Percentiles rank a stretch among this genome's conserved stretches.
phyloP scores from a whole-genome alignment of 2,113 vertebrate genomes.

The Fregetta grallaria region DNA sequence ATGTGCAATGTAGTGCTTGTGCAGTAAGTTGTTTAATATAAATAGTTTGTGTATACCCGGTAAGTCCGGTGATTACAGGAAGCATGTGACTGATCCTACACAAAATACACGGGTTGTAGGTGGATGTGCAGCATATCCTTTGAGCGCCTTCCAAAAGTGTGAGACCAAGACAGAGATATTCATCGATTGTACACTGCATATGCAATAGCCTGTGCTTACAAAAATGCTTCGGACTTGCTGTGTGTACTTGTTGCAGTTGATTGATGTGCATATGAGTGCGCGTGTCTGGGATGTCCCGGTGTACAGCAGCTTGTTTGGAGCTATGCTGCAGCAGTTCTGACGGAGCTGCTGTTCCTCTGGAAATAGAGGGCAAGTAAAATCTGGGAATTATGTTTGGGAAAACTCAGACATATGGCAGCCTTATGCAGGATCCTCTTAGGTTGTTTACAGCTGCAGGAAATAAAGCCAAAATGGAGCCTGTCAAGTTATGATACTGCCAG shows the following conservation, averaged over 20 bases:
- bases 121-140: neutral
- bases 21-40: neutral
- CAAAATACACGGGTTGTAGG: neutral
- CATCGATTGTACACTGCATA: neutral
- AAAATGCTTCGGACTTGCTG: accelerated
- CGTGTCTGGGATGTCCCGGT: accelerated
- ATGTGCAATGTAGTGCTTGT: neutral
- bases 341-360: neutral
- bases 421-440: neutral
- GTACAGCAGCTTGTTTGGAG: neutral
- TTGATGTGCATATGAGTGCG: neutral
- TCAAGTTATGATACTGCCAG: neutral
- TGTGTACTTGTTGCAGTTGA: neutral
- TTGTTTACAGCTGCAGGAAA: neutral
- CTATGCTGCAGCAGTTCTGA: neutral
- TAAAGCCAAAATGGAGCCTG: neutral
- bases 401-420: neutral
- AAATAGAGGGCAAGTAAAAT: neutral
- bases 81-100: neutral
- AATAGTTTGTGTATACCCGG: neutral
- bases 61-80: neutral
- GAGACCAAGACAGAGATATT: neutral
- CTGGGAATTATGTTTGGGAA: neutral
- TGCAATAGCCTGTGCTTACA: neutral
- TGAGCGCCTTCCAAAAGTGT: neutral